Conservation (phyloP, 1,140 invertebrate genomes). For the Subanguina moxae region DNA sequence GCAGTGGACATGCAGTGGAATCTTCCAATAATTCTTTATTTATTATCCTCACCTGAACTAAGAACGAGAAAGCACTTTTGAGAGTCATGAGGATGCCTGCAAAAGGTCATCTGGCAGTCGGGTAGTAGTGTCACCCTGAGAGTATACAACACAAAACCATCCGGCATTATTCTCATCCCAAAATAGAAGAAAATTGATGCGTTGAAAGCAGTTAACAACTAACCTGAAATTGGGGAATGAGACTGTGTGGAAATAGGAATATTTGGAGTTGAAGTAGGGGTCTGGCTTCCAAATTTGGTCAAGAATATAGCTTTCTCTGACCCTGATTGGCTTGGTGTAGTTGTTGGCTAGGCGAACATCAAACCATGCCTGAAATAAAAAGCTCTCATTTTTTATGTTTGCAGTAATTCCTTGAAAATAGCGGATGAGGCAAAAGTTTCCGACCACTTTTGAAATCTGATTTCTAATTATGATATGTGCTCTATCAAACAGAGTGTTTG, state of each 20-base stretch:
- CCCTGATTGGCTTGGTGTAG: conserved; percentile 52
- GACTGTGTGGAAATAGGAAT: conserved; percentile 56
- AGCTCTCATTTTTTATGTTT: too few relatives aligned
- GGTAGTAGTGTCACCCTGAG: conserved; percentile 49
- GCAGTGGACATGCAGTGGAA: too few relatives aligned
- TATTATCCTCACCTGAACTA: conserved; percentile 49
- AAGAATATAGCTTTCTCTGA: conserved; percentile 50
- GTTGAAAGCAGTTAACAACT: conserved; percentile 52
- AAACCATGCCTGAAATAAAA: conserved; percentile 17
- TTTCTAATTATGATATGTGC: too few relatives aligned
- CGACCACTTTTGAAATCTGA: too few relatives aligned
- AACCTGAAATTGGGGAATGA: conserved; percentile 55
- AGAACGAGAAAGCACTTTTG: conserved; percentile 54
- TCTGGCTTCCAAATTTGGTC: conserved; percentile 57
- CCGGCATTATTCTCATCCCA: neutral
- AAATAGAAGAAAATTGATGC: neutral
- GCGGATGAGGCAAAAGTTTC: too few relatives aligned
- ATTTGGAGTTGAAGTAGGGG: conserved; percentile 54
- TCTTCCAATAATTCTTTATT: conserved; percentile 19
- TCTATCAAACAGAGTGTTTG: too few relatives aligned
- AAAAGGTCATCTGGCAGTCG: conserved; percentile 55
- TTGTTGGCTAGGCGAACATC: conserved; percentile 56
- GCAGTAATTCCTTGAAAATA: too few relatives aligned
- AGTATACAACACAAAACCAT: conserved; percentile 14
- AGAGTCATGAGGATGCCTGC: conserved; percentile 52